Conservation (phyloP, 2,888 invertebrate species). For the Cephus spinipes region DNA sequence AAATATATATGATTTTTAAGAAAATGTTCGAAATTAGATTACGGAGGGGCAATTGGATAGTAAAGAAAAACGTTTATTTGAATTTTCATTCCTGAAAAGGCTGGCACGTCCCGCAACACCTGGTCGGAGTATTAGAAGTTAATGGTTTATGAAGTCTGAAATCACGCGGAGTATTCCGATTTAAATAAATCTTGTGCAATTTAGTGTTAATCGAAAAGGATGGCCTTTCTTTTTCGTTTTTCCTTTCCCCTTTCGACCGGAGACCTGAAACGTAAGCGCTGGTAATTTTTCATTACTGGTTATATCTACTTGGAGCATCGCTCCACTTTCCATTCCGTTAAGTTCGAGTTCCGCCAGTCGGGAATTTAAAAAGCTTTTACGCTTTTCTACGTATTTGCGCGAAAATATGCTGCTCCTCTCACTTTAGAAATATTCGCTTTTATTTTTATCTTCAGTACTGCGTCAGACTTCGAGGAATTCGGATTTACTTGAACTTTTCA, state of each 20-base stretch:
- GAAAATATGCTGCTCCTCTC: background rate
- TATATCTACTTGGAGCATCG: background rate
- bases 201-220: slow-evolving; percentile 14
- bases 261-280: background rate
- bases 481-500: background rate
- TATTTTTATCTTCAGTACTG: background rate
- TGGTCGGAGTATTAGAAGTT: background rate
- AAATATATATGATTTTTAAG: background rate
- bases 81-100: background rate
- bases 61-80: background rate
- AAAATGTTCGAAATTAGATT: background rate
- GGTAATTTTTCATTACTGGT: background rate
- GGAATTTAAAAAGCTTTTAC: background rate
- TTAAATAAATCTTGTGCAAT: slow-evolving; percentile 54
- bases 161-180: slow-evolving; percentile 47
- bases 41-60: background rate
- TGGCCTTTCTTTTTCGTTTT: background rate
- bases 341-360: background rate
- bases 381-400: background rate
- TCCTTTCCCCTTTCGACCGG: background rate
- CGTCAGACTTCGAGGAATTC: background rate
- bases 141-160: slow-evolving; percentile 9
- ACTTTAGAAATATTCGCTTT: background rate
- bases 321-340: background rate
- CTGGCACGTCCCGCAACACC: background rate